Evolutionary conservation across 2,888 invertebrate species (phyloP).

Genomic region (Eurytoma californica): DNA sequence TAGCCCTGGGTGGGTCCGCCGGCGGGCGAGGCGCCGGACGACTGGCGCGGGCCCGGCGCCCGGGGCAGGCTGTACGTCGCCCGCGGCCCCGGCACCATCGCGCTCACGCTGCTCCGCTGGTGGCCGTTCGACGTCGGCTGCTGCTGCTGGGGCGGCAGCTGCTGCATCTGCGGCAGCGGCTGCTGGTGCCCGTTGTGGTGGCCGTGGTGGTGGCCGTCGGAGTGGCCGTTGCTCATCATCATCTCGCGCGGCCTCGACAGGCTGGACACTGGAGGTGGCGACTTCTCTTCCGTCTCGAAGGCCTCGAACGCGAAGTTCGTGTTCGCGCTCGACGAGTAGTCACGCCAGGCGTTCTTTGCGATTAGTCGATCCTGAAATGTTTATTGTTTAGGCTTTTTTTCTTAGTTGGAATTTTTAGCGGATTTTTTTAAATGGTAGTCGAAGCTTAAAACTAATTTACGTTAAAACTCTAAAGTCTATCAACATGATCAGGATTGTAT

Average conservation of each 20-base stretch:
- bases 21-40: constrained; percentile 62
- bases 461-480: no score
- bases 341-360: constrained; percentile 91
- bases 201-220: constrained; percentile 53
- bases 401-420: no score
- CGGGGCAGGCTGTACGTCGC: constrained; percentile 87
- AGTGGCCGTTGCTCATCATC: constrained; percentile 59
- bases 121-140: constrained; percentile 47
- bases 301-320: constrained; percentile 94
- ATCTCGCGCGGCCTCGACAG: constrained; percentile 67
- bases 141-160: constrained; percentile 20
- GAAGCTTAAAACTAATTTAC: no score
- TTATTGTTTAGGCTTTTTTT: no score
- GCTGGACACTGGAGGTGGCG: constrained; percentile 72
- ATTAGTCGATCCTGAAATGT: constrained; percentile 89
- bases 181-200: constrained; percentile 53
- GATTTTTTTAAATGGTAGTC: no score
- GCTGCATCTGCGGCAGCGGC: constrained; percentile 46
- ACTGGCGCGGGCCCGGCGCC: constrained; percentile 77
- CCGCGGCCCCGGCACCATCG: constrained; percentile 74
- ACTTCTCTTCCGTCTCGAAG: constrained; percentile 88
- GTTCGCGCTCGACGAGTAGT: constrained; percentile 85
- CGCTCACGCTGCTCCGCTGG: constrained; percentile 57
- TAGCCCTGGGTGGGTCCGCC: constrained; percentile 74
- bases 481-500: no score